These are phyloP conservation scores for Glandiceps talaboti DNA, from an alignment of 53 echinoderm and acorn worm species.

Conservation along the genomic window DNA sequence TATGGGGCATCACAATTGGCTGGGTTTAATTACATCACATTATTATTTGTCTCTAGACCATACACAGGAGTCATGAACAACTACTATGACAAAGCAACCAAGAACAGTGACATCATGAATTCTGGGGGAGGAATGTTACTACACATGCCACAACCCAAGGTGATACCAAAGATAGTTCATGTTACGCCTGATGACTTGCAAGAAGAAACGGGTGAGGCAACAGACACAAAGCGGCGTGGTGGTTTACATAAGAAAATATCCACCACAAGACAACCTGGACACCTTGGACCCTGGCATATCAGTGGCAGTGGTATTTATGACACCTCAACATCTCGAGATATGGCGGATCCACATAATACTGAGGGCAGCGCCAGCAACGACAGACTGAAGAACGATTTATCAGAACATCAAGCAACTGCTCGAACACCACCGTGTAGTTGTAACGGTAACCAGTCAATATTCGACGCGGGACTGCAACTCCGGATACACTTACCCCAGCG, in stretches of 20 bases:
- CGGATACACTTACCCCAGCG: not conserved
- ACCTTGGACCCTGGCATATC: not conserved
- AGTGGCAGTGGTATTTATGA: not conserved
- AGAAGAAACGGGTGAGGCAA: not conserved
- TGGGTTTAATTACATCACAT: no score
- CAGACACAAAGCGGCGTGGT: not conserved
- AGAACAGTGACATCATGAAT: not conserved
- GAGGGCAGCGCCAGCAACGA: not conserved
- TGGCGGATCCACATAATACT: not conserved
- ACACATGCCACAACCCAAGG: not conserved
- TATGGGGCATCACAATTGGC: no score
- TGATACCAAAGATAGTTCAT: not conserved
- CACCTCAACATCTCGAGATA: no score
- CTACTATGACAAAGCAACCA: not conserved
- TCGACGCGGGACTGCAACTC: not conserved
- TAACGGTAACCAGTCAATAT: not conserved
- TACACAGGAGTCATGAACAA: not conserved
- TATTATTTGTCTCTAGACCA: no score
- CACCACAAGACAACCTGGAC: not conserved
- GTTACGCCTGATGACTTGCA: not conserved
- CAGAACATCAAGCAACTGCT: not conserved
- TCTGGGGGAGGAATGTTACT: not conserved
- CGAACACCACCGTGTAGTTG: not conserved
- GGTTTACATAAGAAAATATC: not conserved
- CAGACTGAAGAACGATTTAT: not conserved